Evolutionary conservation across 1,140 invertebrate species (phyloP).

Genomic region (Lordiphosa mommai): DNA sequence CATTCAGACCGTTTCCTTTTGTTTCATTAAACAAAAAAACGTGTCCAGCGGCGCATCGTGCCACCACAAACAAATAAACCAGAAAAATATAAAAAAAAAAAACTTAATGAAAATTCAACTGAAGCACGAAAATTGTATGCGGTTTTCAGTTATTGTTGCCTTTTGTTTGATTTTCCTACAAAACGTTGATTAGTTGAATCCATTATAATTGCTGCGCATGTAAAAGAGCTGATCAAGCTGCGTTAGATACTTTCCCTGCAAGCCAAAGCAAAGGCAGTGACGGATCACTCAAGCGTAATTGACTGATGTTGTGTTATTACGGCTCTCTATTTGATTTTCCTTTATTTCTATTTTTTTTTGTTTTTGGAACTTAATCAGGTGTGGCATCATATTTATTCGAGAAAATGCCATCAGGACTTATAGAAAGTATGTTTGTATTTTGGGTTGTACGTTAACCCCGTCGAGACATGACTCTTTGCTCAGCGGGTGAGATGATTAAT

Average conservation of each 20-base stretch:
- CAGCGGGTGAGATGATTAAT: conserved; percentile 10
- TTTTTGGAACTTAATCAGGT: conserved; percentile 36
- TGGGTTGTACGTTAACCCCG: conserved; percentile 4
- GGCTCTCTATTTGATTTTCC: conserved; percentile 27
- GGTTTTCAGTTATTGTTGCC: conserved; percentile 52
- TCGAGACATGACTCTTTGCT: conserved; percentile 1
- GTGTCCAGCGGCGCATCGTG: conserved; percentile 53
- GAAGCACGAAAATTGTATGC: conserved; percentile 72
- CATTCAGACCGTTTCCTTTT: conserved; percentile 39
- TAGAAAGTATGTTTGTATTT: conserved; percentile 5
- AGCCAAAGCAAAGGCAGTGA: neutral
- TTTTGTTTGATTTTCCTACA: conserved; percentile 64
- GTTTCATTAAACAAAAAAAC: conserved; percentile 68
- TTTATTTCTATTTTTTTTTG: conserved; percentile 15
- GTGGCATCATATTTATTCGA: conserved; percentile 22
- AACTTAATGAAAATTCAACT: conserved; percentile 58
- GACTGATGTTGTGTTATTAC: conserved; percentile 13
- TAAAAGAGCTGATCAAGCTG: conserved; percentile 55
- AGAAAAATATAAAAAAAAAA: conserved; percentile 14
- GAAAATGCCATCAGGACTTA: conserved; percentile 4
- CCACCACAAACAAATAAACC: conserved; percentile 47
- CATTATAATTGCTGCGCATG: conserved; percentile 66
- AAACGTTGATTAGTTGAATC: conserved; percentile 71
- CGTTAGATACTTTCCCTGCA: conserved; percentile 36
- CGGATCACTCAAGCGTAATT: conserved; percentile 38